phyloP scores from a whole-genome alignment of 2,113 vertebrate genomes.

The Microcebus tavaratra region DNA sequence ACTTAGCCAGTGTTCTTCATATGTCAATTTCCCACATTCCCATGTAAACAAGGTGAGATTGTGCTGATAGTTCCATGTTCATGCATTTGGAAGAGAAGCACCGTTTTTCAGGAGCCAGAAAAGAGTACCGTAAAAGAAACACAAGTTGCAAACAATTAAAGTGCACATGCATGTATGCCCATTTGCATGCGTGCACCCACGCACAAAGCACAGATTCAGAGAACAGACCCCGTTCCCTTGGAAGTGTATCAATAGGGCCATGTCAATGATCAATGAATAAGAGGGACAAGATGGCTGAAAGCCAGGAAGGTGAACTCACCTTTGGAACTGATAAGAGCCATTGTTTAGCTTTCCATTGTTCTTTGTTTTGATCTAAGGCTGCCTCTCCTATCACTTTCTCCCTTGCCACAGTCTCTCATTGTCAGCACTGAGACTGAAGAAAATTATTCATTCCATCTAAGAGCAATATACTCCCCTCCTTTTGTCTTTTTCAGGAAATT shows the following conservation, averaged over 20 bases:
- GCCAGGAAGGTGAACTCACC: slow-evolving; percentile 64
- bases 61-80: not conserved
- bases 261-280: not conserved
- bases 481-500: slow-evolving; percentile 73
- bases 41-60: not conserved
- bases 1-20: not conserved
- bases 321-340: slow-evolving; percentile 32
- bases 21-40: not conserved
- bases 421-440: slow-evolving; percentile 59
- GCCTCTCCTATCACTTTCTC: slow-evolving; percentile 72
- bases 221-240: not conserved
- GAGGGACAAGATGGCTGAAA: not conserved
- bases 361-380: slow-evolving; percentile 56
- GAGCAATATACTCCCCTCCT: slow-evolving; percentile 37
- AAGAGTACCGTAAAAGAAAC: not conserved
- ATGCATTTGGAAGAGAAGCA: not conserved
- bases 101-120: not conserved
- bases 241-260: not conserved
- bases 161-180: not conserved
- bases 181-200: too few species aligned
- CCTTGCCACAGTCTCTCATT: slow-evolving; percentile 63
- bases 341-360: slow-evolving; percentile 55
- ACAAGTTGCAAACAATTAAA: slow-evolving; percentile 1
- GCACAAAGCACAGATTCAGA: not conserved
- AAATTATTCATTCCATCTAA: slow-evolving; percentile 55